Evolutionary conservation across 2,113 vertebrate species (phyloP).

Genomic region (Pluvialis apricaria): DNA sequence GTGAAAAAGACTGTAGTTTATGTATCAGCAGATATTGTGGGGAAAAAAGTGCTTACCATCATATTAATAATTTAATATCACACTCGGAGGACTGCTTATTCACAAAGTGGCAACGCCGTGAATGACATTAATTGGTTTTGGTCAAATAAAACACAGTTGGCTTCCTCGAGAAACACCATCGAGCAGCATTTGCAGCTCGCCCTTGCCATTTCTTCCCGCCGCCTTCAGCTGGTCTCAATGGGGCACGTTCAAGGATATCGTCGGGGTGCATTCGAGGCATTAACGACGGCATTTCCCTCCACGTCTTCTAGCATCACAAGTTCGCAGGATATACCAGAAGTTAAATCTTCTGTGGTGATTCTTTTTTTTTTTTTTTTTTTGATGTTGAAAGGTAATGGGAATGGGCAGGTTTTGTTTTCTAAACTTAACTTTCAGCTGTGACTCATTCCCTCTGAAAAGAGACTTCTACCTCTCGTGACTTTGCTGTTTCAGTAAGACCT

Average conservation of each 20-base stretch:
- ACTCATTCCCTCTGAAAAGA: background rate
- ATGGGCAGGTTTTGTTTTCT: background rate
- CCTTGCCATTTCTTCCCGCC: background rate
- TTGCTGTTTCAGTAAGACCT: background rate
- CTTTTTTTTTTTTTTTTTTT: background rate
- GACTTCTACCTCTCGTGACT: background rate
- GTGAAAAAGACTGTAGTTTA: background rate
- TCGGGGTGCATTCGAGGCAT: background rate
- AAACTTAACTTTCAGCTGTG: background rate
- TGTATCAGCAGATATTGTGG: background rate
- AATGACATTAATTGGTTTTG: background rate
- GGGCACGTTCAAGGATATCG: background rate
- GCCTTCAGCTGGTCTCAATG: background rate
- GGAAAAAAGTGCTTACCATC: background rate
- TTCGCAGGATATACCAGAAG: background rate
- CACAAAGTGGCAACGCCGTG: background rate
- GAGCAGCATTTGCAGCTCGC: background rate
- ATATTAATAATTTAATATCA: background rate
- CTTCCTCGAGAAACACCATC: background rate
- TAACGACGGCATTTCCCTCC: background rate
- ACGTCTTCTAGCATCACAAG: accelerated
- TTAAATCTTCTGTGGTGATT: background rate
- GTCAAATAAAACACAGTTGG: background rate
- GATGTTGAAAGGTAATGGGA: background rate
- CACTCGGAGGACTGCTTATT: background rate